Evolutionary conservation across 2,797 vertebrate species (phyloP).

Genomic region (Lepus oiostolus): DNA sequence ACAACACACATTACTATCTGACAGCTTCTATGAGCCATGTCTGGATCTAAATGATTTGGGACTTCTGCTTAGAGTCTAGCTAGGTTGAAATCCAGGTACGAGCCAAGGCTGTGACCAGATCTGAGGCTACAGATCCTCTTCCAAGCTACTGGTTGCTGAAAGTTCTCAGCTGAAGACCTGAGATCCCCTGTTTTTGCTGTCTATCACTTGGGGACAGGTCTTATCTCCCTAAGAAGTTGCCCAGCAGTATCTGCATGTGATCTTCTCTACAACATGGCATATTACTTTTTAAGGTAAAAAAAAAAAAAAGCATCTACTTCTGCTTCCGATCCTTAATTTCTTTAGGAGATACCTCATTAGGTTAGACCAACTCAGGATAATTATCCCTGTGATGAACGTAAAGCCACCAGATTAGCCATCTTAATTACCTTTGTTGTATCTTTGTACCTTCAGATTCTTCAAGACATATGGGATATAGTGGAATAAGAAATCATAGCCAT

Average conservation of each 20-base stretch:
- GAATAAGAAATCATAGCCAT: neutral
- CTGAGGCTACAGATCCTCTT: neutral
- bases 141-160: neutral
- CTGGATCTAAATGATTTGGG: neutral
- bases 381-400: neutral
- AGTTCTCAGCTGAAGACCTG: neutral
- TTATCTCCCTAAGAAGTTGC: neutral
- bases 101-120: accelerated
- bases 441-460: too few species aligned
- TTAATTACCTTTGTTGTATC: neutral
- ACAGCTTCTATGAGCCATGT: neutral
- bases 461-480: neutral
- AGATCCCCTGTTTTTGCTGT: neutral
- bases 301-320: neutral
- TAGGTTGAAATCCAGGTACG: neutral
- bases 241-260: neutral
- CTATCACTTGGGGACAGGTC: neutral
- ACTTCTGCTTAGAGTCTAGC: neutral
- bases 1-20: neutral
- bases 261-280: neutral
- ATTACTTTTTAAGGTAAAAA: neutral
- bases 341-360: neutral
- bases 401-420: neutral
- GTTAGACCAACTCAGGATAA: neutral
- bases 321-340: neutral